Base-by-base conservation (phyloP, 2,888 invertebrate genomes). In the Autographa gamma region DNA sequence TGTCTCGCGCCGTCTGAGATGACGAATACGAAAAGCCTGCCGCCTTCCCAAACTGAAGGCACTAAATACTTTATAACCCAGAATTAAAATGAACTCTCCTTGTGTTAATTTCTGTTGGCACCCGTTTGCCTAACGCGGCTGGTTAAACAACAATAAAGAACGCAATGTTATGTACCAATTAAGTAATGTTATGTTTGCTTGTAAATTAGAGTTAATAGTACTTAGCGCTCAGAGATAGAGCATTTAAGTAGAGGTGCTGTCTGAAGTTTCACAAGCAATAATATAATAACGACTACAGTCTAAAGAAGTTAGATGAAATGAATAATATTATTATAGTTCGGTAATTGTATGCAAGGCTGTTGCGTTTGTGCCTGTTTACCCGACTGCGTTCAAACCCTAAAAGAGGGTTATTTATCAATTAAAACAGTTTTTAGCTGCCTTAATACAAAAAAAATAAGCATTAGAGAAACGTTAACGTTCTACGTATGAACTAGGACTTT, bases 1-100 rank as follows among this genome's bases (percentile, higher is more conserved):
- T 82, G 90, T 80, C 90, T 86, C 90, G 88, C 90, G 89, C 89
- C 89, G 88, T 92, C 92, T 91, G 90, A 93, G 89, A 91, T 91
- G 89, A 90, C 81, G 82, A 48, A 60, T 56, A 60, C 79, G 77
- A 84, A 86, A 83, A 86, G 84, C 87, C 89, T 88, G 88, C 64
- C 74, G 84, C 87, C 89, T 88, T 88, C 63, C 71, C 66, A 66
- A 77, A 75, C 75, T 88, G 85, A 86, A 90, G 91, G 86, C 87
- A 86, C 81, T 84, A 88, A 88, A 89, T 84, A 85, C 79, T 81
- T 82, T 80, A 85, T 82, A 86, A 65, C 56, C 66, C 52, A 75
- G 82, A 91, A 90, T 91, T 89, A 81, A 90, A 91, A 89, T 83
- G 86, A 83, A 82, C 85, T 75, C 82, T 77, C 76, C 71, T 74